A percentile compares a stretch with the other conserved stretches of the same genome.
Conservation (phyloP, 2,888 invertebrate genomes). For the Volucella inanis region DNA sequence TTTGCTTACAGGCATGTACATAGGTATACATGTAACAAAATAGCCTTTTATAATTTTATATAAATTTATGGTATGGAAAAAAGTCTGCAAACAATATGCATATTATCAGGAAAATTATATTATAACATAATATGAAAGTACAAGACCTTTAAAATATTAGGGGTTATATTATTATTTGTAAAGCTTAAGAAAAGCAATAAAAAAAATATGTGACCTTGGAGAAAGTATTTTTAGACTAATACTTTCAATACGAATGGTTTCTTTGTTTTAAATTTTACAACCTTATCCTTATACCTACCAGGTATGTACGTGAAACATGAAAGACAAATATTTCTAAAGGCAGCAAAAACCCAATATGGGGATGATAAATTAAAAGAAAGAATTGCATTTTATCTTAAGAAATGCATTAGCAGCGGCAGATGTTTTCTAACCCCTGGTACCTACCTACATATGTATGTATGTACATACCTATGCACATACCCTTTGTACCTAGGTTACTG, state of each 20-base stretch:
- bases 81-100: background rate
- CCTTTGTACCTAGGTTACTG: too few species aligned
- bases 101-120: background rate
- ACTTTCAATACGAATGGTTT: background rate
- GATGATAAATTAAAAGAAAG: conserved; percentile 9
- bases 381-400: conserved; percentile 44
- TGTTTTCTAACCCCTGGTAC: conserved; percentile 24
- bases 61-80: background rate
- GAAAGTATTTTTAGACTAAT: conserved; percentile 26
- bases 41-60: background rate
- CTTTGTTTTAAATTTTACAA: conserved; percentile 22
- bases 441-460: background rate
- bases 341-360: background rate
- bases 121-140: background rate
- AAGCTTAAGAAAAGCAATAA: background rate
- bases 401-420: conserved; percentile 55
- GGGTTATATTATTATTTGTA: conserved; percentile 9
- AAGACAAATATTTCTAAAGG: conserved; percentile 6
- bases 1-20: too few species aligned
- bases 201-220: conserved; percentile 26
- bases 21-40: too few species aligned
- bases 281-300: conserved; percentile 16
- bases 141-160: background rate
- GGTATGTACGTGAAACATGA: conserved; percentile 25
- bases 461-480: background rate